Conservation (phyloP, 2,888 invertebrate genomes). For the Rhopalosiphum nymphaeae region DNA sequence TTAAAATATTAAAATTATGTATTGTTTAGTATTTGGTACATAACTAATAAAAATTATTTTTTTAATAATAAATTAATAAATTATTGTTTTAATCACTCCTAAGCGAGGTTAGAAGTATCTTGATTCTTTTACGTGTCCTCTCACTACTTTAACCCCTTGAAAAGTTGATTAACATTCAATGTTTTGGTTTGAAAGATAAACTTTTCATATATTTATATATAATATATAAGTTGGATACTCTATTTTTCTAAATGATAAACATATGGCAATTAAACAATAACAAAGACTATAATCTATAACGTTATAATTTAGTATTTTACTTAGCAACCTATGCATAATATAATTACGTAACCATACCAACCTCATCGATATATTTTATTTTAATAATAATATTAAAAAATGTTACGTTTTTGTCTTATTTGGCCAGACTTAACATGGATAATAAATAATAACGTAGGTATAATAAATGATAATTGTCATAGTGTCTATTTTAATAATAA, state of each 20-base stretch:
- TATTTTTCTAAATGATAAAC: background rate
- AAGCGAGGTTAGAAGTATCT: too few relatives aligned
- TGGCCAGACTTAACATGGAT: background rate
- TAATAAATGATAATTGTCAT: background rate
- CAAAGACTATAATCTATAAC: background rate
- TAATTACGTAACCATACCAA: background rate
- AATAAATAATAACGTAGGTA: background rate
- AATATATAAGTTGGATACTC: background rate
- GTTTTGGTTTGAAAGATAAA: background rate
- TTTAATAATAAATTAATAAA: too few relatives aligned
- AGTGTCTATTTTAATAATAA: background rate
- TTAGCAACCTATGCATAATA: too few relatives aligned
- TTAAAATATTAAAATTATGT: too few relatives aligned
- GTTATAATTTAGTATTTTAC: background rate
- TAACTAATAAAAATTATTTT: too few relatives aligned
- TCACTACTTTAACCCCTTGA: too few relatives aligned
- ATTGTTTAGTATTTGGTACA: too few relatives aligned
- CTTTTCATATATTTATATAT: background rate
- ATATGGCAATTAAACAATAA: background rate
- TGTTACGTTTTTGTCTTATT: background rate
- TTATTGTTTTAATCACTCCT: too few relatives aligned
- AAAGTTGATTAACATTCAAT: background rate
- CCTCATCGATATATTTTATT: too few relatives aligned
- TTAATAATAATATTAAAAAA: too few relatives aligned
- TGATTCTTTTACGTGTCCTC: too few relatives aligned